Evolutionary conservation across 1,140 invertebrate species (phyloP).

Genomic region (Neodiprion lecontei): DNA sequence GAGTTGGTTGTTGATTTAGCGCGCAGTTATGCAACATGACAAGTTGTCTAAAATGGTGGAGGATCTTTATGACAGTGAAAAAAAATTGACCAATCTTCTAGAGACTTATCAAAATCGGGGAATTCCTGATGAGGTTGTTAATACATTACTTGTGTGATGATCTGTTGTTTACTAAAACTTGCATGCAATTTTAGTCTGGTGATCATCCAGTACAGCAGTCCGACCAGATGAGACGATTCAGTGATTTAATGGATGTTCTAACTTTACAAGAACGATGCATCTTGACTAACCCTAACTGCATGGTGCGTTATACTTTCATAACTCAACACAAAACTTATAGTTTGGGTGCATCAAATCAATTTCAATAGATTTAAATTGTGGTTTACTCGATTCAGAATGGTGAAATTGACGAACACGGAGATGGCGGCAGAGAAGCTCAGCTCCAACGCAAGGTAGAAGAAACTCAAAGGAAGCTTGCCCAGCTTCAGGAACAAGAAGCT

Average conservation of each 20-base stretch:
- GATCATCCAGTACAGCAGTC: constrained; percentile 24
- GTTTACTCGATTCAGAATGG: constrained; percentile 36
- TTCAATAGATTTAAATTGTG: too few species aligned
- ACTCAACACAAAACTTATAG: not conserved
- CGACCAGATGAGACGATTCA: constrained; percentile 31
- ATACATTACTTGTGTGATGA: constrained; percentile 6
- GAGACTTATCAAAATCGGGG: constrained; percentile 49
- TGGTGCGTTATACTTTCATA: constrained; percentile 27
- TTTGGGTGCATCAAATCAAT: constrained; percentile 12
- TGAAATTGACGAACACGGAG: constrained; percentile 39
- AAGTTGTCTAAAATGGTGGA: constrained; percentile 57
- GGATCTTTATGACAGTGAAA: constrained; percentile 57
- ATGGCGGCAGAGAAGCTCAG: constrained; percentile 38
- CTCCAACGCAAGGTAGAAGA: constrained; percentile 54
- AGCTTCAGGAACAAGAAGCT: constrained; percentile 54
- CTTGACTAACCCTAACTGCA: constrained; percentile 28
- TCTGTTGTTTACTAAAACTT: constrained; percentile 10
- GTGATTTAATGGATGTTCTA: constrained; percentile 33
- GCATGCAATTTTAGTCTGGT: constrained; percentile 31
- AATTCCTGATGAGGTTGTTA: constrained; percentile 48
- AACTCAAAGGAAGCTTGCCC: constrained; percentile 51
- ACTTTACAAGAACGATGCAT: constrained; percentile 30
- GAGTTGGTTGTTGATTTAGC: constrained; percentile 36
- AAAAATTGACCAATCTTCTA: constrained; percentile 53
- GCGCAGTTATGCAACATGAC: constrained; percentile 52